Evolutionary conservation across 2,113 vertebrate species (phyloP), one percentile per base, ranked within the genome.

Genomic region (Neoarius graeffei): DNA sequence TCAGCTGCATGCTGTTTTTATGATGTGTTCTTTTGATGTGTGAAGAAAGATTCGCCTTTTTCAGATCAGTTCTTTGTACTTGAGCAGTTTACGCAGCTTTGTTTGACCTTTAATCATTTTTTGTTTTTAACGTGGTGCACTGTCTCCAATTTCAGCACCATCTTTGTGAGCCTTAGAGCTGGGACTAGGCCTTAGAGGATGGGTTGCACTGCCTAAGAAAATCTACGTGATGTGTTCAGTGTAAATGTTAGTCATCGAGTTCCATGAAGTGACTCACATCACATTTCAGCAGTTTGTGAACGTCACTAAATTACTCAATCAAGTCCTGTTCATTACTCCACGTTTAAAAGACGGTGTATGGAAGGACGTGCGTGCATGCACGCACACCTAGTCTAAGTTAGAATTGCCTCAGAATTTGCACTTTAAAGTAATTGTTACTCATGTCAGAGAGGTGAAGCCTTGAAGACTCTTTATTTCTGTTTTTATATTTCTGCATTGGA

Each of bases 401-500:
- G 96, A 95, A 94, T 95, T 94, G 94, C 94, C 94, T 88, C 94
- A 93, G 91, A 91, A 94, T 94, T 93, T 96, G 96, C 96, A 97
- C 95, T 96, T 97, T 94, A 96, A 93, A 94, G 92, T 59, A 59
- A 84, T 88, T 83, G 87, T 91, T 90, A 88, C 88, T 92, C 86
- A 85, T 85, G 90, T 86, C 83, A 4, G 76, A 69, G 15, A 83
- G 56, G 80, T 83, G 35, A 71, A 20, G 79, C 42, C 86, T 83
- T 20, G 57, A 54, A 13, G 73, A 77, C 20, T 23, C 50, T 81
- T 85, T 62, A 7, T 69, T 54, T 82, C 27, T 74, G 48, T 25
- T 89, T 87, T 91, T 84, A 20, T 87, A 64, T 59, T 73, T 90
- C 57, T 89, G 50, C 94, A 91, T 95, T 57, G 80, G 94, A 89